Percentiles rank a stretch among this genome's conserved stretches.
Evolutionary conservation across 2,113 vertebrate species (phyloP).

Genomic region (Coptodon bakossiorum): DNA sequence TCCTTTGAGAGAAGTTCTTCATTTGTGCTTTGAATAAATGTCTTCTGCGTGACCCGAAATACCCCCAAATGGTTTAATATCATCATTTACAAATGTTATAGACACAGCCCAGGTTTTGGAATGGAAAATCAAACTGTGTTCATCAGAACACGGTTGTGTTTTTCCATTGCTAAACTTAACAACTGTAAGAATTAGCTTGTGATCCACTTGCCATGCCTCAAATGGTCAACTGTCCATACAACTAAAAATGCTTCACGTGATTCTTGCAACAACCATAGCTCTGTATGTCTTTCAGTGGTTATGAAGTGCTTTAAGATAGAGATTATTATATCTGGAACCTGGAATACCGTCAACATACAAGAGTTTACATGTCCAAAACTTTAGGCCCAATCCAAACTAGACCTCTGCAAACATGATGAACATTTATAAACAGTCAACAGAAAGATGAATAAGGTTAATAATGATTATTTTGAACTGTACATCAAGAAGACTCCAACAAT

Average conservation of each 20-base stretch:
- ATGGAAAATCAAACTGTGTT: not conserved
- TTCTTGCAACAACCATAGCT: not conserved
- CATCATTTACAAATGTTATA: not conserved
- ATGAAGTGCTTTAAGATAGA: not conserved
- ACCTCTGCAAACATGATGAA: not conserved
- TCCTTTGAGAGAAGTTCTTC: not conserved
- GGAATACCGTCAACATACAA: not conserved
- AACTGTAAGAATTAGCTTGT: not conserved
- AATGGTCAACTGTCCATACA: not conserved
- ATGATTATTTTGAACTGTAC: not conserved
- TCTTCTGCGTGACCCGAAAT: not conserved
- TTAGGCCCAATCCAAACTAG: not conserved
- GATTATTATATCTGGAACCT: not conserved
- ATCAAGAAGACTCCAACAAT: not conserved
- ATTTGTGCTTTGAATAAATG: not conserved
- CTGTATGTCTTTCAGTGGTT: not conserved
- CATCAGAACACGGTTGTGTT: not conserved
- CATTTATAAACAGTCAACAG: not conserved
- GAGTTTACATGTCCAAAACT: not conserved
- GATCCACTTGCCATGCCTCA: not conserved
- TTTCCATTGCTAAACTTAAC: not conserved
- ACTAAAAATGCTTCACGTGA: not conserved
- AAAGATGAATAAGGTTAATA: not conserved
- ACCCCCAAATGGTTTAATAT: not conserved
- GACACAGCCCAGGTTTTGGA: not conserved